Conservation (phyloP, 2,797 vertebrate genomes). For the Lemur catta region DNA sequence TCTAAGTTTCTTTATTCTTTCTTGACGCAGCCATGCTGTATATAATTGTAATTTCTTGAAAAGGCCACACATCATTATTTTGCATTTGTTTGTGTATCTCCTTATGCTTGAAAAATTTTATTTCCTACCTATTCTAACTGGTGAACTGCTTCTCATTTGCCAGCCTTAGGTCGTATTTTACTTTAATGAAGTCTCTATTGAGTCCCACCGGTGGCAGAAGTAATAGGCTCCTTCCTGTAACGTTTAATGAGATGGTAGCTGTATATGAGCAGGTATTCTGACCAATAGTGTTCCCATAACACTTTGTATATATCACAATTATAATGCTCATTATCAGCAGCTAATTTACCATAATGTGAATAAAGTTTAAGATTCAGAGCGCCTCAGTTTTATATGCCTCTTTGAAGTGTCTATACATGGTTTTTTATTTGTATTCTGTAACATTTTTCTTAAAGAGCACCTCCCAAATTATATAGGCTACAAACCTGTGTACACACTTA, state of each 20-base stretch:
- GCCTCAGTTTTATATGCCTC: neutral
- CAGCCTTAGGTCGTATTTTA: neutral
- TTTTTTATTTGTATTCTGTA: neutral
- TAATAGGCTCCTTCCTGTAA: neutral
- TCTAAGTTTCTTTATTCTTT: neutral
- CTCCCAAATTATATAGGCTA: neutral
- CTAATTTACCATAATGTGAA: neutral
- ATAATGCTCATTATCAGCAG: neutral
- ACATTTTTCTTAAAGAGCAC: neutral
- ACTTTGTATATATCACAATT: neutral
- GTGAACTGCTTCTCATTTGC: neutral
- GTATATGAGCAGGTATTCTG: neutral
- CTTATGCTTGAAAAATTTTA: neutral
- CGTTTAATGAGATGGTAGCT: neutral
- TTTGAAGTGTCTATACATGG: fast-evolving
- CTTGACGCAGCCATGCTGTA: fast-evolving
- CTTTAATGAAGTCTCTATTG: neutral
- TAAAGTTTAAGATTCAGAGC: neutral
- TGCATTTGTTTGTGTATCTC: neutral
- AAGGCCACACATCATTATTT: neutral
- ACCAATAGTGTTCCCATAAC: neutral
- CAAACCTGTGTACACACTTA: neutral
- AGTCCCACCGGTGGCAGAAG: neutral
- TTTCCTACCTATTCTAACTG: neutral
- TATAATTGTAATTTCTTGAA: neutral